A percentile compares a stretch with the other conserved stretches of the same genome.
phyloP scores from a whole-genome alignment of 53 echinoderm and acorn worm species.

The Echinometra lucunter region DNA sequence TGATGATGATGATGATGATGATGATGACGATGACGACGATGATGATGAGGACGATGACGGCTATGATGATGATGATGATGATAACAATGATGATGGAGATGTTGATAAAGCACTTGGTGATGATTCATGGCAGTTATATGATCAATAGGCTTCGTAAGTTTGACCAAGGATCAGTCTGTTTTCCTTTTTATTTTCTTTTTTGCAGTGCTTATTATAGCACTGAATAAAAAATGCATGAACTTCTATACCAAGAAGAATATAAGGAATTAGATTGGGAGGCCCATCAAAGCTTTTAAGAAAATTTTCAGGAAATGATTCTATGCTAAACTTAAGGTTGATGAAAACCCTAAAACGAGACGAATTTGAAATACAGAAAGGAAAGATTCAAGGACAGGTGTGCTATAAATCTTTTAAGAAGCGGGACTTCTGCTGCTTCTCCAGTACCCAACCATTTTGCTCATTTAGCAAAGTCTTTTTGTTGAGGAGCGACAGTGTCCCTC shows the following conservation, averaged over 20 bases:
- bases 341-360: not conserved
- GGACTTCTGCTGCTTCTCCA: conserved; percentile 27
- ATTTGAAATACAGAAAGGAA: conserved; percentile 10
- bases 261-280: conserved; percentile 17
- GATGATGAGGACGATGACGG: not conserved
- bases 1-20: not conserved
- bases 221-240: not conserved
- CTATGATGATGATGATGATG: not conserved
- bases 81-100: not conserved
- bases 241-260: not conserved
- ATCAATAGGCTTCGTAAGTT: no score
- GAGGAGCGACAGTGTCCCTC: not conserved
- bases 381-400: conserved; percentile 47
- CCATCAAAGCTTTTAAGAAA: not conserved
- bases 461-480: conserved; percentile 34
- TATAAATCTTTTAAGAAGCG: conserved; percentile 46
- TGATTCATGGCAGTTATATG: no score
- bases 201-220: not conserved
- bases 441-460: conserved; percentile 41
- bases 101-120: not conserved
- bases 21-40: not conserved
- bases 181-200: not conserved
- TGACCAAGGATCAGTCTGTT: no score
- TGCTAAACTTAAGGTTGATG: conserved; percentile 1
- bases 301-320: not conserved